phyloP scores from a whole-genome alignment of 1,140 invertebrate genomes.

The Macrobrachium rosenbergii region DNA sequence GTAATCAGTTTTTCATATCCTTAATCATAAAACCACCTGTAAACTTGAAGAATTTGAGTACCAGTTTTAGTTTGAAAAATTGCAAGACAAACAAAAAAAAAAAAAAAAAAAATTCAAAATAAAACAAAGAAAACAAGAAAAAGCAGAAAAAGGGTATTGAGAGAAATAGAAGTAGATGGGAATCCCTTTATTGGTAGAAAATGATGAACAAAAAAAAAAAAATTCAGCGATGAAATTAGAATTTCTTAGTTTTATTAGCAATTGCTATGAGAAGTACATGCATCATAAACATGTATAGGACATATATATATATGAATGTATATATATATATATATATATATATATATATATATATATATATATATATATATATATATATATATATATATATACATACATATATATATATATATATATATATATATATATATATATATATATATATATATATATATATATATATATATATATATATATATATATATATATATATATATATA shows the following conservation, averaged over 20 bases:
- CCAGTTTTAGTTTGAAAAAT: background rate
- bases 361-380: slow-evolving; percentile 28
- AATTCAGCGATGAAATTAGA: background rate
- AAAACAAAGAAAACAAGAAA: background rate
- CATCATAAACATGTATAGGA: background rate
- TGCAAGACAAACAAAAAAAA: background rate
- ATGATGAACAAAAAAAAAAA: slow-evolving; percentile 7
- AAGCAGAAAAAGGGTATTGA: slow-evolving; percentile 1
- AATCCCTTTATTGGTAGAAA: background rate
- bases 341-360: slow-evolving; percentile 37
- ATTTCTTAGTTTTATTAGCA: background rate
- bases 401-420: slow-evolving; percentile 43
- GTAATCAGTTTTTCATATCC: no score
- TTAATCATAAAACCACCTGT: no score
- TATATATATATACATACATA: slow-evolving; percentile 38
- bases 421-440: slow-evolving; percentile 33
- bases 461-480: slow-evolving; percentile 35
- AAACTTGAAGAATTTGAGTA: no score
- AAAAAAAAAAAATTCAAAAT: background rate
- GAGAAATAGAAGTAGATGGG: slow-evolving; percentile 12
- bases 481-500: slow-evolving; percentile 31
- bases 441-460: slow-evolving; percentile 36
- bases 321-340: slow-evolving; percentile 38
- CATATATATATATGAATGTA: slow-evolving; percentile 34
- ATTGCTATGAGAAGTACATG: background rate